Evolutionary conservation across 2,113 vertebrate genomes (phyloP).

Genomic region (Amphiprion percula): DNA sequence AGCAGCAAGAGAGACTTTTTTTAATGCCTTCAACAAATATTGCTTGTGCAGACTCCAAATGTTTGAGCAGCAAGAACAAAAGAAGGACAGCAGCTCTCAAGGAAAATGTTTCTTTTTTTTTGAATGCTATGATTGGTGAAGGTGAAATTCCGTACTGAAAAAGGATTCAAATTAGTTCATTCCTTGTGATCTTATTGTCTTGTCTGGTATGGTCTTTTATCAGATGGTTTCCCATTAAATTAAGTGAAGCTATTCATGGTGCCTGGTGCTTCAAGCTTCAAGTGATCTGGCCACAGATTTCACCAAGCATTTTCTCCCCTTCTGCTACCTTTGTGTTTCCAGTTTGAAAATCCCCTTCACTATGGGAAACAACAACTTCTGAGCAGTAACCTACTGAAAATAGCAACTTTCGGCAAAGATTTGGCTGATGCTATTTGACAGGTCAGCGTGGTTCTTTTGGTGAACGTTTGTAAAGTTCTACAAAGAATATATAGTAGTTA

Average conservation of each 20-base stretch:
- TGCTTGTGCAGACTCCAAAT: slow-evolving; percentile 48
- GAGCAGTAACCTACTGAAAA: too few relatives aligned
- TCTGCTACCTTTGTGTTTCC: too few relatives aligned
- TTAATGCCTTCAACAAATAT: slow-evolving; percentile 36
- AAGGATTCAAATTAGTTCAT: background rate
- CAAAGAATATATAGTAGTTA: too few relatives aligned
- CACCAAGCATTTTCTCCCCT: too few relatives aligned
- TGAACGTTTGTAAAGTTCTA: too few relatives aligned
- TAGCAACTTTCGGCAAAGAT: too few relatives aligned
- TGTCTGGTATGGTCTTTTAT: background rate
- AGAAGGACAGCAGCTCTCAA: slow-evolving; percentile 39
- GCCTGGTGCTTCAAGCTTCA: background rate
- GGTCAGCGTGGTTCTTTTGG: too few relatives aligned
- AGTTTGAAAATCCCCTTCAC: too few relatives aligned
- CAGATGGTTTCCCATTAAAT: background rate
- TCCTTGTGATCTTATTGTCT: slow-evolving; percentile 12
- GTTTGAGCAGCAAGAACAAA: slow-evolving; percentile 54
- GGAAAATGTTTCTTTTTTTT: slow-evolving; percentile 27
- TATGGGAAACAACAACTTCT: too few relatives aligned
- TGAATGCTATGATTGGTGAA: slow-evolving; percentile 23
- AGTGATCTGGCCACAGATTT: too few relatives aligned
- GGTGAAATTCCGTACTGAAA: slow-evolving; percentile 6
- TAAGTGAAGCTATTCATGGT: background rate
- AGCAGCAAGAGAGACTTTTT: slow-evolving; percentile 42
- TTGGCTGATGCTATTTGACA: too few relatives aligned